These are phyloP conservation scores for Calliscelio sp. DNA, from an alignment of 2,888 invertebrate genomes.

Conservation along the genomic window DNA sequence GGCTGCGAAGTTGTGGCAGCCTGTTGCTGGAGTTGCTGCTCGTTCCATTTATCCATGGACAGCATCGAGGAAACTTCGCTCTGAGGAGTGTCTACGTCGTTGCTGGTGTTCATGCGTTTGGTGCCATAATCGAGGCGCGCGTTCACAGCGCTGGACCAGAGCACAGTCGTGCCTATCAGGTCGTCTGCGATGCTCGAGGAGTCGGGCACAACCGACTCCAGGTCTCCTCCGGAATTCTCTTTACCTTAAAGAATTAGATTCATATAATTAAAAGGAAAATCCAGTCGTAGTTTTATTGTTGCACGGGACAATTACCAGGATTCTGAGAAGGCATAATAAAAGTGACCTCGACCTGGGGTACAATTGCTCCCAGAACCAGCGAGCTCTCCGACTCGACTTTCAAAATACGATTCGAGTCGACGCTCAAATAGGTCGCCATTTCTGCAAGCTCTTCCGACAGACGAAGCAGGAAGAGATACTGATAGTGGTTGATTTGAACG, in stretches of 20 bases:
- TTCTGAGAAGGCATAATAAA: constrained; percentile 94
- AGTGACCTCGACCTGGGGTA: constrained; percentile 95
- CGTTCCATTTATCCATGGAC: constrained; percentile 82
- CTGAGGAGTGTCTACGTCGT: constrained; percentile 83
- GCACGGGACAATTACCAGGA: constrained; percentile 84
- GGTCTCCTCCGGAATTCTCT: constrained; percentile 93
- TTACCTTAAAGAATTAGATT: too few relatives aligned
- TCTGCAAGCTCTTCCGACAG: constrained; percentile 93
- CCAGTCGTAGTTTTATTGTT: too few relatives aligned
- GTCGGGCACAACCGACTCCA: constrained; percentile 94
- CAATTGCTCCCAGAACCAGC: constrained; percentile 91
- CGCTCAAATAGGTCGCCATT: constrained; percentile 91
- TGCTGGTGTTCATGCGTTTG: constrained; percentile 83
- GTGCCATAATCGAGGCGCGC: constrained; percentile 81
- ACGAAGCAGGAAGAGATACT: constrained; percentile 95
- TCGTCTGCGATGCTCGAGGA: constrained; percentile 94
- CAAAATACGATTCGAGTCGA: constrained; percentile 91
- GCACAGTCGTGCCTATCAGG: constrained; percentile 82
- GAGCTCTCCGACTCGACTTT: constrained; percentile 87
- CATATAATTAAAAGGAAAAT: too few relatives aligned
- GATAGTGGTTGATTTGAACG: constrained; percentile 97
- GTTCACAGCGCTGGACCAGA: constrained; percentile 79
- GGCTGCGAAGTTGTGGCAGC: constrained; percentile 74
- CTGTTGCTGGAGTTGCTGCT: constrained; percentile 77
- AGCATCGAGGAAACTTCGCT: constrained; percentile 84